Base-by-base conservation (phyloP, 2,113 vertebrate species). In the Ahaetulla prasina region DNA sequence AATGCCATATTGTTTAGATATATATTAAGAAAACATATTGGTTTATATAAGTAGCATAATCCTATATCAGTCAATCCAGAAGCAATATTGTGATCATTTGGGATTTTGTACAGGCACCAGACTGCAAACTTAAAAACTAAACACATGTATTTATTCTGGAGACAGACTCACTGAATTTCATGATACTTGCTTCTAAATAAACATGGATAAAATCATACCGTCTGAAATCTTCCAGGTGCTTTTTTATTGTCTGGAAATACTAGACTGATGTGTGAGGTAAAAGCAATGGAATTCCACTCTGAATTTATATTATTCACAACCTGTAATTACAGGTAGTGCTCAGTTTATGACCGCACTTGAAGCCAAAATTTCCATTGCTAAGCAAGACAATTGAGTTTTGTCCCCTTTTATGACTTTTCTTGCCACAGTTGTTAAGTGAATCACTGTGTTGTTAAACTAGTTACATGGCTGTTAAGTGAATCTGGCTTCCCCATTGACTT, bases 241-340 rank as follows among this genome's bases (percentile, higher is more conserved):
- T 63, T 35, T 84, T 60, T 89, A 47, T 39, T 92, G 23, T 7
- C 57, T 68, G 90, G 88, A 94, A 95, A 94, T 95, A 93, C 54
- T 85, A 87, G 25, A 45, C 87, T 92, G 90, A 5, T 50, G n/a
- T 80, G 12, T 95, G 90, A 1, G 89, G 68, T 53, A 49, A 94
- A 94, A 94, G 94, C 20, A 0, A 0, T 80, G 93, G 89, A 93
- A 25, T 9, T 60, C 23, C 7, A 54, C 84, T 89, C 11, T 87
- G n/a, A 60, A 3, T 84, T 91, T 90, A 50, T 93, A 4, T 50
- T 90, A 14, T 94, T 95, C 93, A 90, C 23, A 55, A n/a, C 27
- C 27, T 8, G 7, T 30, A 91, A 89, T n/a, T 88, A n/a, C 60
- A n/a, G 60, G 11, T 30, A 68, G 4, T 3, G 4, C 60, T n/a